These are phyloP conservation scores for Anguilla obscura DNA, from an alignment of 2,797 vertebrate genomes.

Conservation along the genomic window DNA sequence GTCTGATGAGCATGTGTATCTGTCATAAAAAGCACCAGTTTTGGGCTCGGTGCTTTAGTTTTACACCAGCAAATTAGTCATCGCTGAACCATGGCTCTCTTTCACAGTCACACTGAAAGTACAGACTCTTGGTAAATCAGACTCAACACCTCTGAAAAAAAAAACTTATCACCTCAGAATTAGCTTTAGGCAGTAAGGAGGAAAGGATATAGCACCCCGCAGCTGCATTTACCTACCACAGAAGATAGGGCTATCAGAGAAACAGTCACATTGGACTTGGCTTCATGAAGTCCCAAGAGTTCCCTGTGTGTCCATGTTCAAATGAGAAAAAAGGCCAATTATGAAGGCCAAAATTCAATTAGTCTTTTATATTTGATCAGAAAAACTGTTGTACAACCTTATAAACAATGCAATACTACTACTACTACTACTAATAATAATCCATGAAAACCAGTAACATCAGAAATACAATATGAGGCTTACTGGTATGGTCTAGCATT, in stretches of 20 bases:
- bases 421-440: background rate
- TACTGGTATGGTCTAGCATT: background rate
- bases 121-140: constrained; percentile 2
- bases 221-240: background rate
- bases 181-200: constrained; percentile 14
- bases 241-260: background rate
- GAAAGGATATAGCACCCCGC: background rate
- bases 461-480: background rate
- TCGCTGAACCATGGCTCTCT: background rate
- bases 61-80: background rate
- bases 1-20: background rate
- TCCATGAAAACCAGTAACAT: background rate
- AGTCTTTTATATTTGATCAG: background rate
- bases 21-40: background rate
- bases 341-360: background rate
- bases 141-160: constrained; percentile 9
- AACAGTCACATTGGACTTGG: background rate
- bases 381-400: background rate
- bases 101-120: constrained; percentile 9
- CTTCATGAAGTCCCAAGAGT: background rate
- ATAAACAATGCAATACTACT: background rate
- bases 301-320: background rate
- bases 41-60: background rate
- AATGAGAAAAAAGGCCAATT: background rate
- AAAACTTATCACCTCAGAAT: constrained; percentile 21